phyloP scores from a whole-genome alignment of 2,888 invertebrate genomes.

The Thumatha senex region DNA sequence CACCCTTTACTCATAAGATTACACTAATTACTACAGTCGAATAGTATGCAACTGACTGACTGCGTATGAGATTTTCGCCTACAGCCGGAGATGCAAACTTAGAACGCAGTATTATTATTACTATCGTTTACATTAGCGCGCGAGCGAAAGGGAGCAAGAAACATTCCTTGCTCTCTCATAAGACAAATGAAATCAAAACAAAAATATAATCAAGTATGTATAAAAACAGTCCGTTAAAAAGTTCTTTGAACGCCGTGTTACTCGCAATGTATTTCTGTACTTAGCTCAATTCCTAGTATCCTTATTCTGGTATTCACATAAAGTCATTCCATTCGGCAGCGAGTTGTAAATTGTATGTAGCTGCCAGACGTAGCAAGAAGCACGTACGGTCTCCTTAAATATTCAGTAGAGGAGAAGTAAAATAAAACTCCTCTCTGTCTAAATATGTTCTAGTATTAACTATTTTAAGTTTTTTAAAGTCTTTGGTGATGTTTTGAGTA shows the following conservation, averaged over 20 bases:
- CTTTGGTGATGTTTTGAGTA: background rate
- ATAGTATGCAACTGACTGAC: too few species aligned
- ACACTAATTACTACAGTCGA: too few species aligned
- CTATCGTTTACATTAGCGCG: too few species aligned
- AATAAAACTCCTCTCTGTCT: constrained; percentile 47
- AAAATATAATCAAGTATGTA: too few species aligned
- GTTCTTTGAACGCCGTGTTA: background rate
- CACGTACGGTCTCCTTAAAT: constrained; percentile 53
- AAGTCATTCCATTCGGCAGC: constrained; percentile 46
- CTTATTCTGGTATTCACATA: constrained; percentile 48
- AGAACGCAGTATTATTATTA: too few species aligned
- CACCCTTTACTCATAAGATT: too few species aligned
- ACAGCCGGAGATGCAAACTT: too few species aligned
- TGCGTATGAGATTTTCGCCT: too few species aligned
- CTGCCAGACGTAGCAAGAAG: constrained; percentile 33
- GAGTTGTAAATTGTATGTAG: constrained; percentile 38
- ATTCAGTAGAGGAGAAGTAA: constrained; percentile 50
- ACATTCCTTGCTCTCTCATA: too few species aligned
- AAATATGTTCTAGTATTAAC: constrained; percentile 32
- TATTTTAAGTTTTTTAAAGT: constrained; percentile 15
- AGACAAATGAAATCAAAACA: too few species aligned
- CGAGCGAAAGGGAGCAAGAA: too few species aligned
- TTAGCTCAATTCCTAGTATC: constrained; percentile 17
- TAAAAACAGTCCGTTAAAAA: too few species aligned
- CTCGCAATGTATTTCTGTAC: constrained; percentile 13